Conservation (phyloP, 2,888 invertebrate species). For the Ditula angustiorana region DNA sequence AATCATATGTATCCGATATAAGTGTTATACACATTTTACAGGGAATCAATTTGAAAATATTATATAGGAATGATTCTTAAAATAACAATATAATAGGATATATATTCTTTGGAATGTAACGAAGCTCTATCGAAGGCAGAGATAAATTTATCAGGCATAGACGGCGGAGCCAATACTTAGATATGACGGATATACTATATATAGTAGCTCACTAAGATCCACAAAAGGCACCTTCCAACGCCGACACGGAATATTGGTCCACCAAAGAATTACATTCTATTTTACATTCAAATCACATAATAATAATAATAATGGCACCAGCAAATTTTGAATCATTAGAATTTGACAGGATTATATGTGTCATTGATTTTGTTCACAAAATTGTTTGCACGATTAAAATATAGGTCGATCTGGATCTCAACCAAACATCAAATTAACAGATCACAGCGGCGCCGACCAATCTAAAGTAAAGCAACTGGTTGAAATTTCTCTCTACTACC, state of each 20-base stretch:
- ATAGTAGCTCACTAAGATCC: conserved; percentile 63
- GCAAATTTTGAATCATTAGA: conserved; percentile 50
- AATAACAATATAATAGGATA: conserved; percentile 65
- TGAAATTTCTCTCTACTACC: too few relatives aligned
- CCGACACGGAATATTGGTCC: conserved; percentile 69
- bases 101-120: conserved; percentile 82
- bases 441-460: not conserved
- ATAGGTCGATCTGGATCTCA: conserved; percentile 29
- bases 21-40: conserved; percentile 68
- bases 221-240: conserved; percentile 72
- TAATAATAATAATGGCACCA: conserved; percentile 59
- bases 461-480: not conserved
- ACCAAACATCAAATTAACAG: conserved; percentile 20
- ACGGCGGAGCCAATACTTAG: conserved; percentile 47
- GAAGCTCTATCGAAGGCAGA: conserved; percentile 65
- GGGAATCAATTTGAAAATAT: conserved; percentile 54
- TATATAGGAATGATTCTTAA: conserved; percentile 72
- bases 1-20: conserved; percentile 50
- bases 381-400: conserved; percentile 40
- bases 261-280: conserved; percentile 61
- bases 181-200: conserved; percentile 57
- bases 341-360: conserved; percentile 48
- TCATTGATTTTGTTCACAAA: conserved; percentile 44
- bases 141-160: conserved; percentile 42
- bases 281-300: conserved; percentile 54